Base-by-base conservation (phyloP, 2,888 invertebrate genomes). In the Chymomyza procnemis region DNA sequence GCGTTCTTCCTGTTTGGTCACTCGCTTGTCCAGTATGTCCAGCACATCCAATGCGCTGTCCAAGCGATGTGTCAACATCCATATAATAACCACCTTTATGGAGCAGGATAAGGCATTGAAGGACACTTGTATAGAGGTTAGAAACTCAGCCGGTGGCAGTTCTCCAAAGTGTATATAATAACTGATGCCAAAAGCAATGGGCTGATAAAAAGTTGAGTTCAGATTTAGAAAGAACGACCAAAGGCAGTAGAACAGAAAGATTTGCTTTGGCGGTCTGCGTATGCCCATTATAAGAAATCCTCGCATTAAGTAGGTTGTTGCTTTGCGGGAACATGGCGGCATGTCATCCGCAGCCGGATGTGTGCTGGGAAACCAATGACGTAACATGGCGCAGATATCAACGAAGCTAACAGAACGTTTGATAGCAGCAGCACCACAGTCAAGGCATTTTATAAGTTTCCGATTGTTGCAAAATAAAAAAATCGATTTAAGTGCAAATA, bases 41-140 rank as follows among this genome's bases (percentile, higher is more conserved):
- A 78, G 69, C 34, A 65, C 71, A n/a, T 67, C 63, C 4, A 61
- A 65, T 6, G 64, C 62, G 12, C 48, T 58, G 12, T 70, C 54
- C 12, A 75, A 59, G 1, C 72, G 58, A 6, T 47, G 55, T 4
- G 68, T 58, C 58, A 75, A 57, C 6, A 64, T 65, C 2, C 50
- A 55, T 18, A 76, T 69, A 0, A 73, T 68, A 0, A 67, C 16
- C 59, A 74, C 61, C 56, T 76, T 78, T 2, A 64, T 19, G 5
- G 63, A 66, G 48, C 76, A 73, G 2, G 72, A 74, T 14, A 66
- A 59, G 9, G 67, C 61, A 22, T 73, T 76, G 1, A 76, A 58
- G 18, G 66, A 69, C 21, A 72, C 62, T 41, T 76, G 76, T 6
- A 76, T 58, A 0, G 74, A 73, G 1, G 78, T 73, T 0, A 78